Evolutionary conservation across 2,113 vertebrate species (phyloP).

Genomic region (Anoplopoma fimbria): DNA sequence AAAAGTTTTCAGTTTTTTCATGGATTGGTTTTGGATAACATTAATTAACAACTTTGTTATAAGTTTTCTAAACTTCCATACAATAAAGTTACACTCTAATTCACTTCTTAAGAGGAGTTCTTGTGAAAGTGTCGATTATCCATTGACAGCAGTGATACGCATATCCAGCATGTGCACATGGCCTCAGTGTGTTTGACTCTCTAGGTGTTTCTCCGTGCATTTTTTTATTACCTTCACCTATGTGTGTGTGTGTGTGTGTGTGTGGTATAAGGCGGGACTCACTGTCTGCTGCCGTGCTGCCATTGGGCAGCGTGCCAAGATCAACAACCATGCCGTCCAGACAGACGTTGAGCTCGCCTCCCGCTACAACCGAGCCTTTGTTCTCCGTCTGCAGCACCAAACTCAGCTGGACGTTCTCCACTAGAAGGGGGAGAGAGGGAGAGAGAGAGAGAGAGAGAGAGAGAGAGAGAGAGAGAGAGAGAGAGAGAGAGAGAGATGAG

Average conservation of each 20-base stretch:
- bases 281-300: constrained; percentile 90
- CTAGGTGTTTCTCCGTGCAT: constrained; percentile 25
- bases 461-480: background rate
- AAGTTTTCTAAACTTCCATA: background rate
- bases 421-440: constrained; percentile 76
- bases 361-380: constrained; percentile 94
- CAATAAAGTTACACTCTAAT: background rate
- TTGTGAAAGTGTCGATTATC: background rate
- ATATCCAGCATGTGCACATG: background rate
- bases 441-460: background rate
- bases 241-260: constrained; percentile 23
- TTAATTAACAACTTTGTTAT: background rate
- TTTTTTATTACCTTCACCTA: constrained; percentile 9
- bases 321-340: constrained; percentile 95
- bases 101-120: background rate
- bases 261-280: constrained; percentile 82
- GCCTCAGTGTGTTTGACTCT: background rate
- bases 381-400: constrained; percentile 96
- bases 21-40: background rate
- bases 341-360: constrained; percentile 94
- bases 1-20: background rate
- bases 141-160: background rate
- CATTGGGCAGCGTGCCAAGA: constrained; percentile 91
- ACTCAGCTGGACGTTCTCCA: constrained; percentile 95
- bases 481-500: constrained; percentile 6